Evolutionary conservation across 1,140 invertebrate species (phyloP).

Genomic region (Eueides isabella): DNA sequence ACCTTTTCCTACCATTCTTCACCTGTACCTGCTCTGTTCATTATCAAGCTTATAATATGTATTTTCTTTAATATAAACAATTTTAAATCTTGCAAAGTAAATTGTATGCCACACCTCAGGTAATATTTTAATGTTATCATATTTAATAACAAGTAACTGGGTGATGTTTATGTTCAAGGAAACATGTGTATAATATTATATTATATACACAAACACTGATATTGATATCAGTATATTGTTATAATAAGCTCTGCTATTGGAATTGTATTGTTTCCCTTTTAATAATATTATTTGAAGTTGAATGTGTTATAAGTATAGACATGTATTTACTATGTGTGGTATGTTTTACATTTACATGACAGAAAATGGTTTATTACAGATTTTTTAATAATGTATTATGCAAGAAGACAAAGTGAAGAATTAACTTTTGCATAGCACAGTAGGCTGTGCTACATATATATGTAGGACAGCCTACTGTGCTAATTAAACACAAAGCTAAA

Average conservation of each 20-base stretch:
- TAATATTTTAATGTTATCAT: constrained; percentile 41
- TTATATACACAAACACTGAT: constrained; percentile 43
- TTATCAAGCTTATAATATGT: too few species aligned
- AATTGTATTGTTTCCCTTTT: constrained; percentile 44
- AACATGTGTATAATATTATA: constrained; percentile 49
- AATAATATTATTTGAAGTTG: constrained; percentile 25
- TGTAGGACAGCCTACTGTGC: too few species aligned
- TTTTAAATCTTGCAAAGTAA: background rate
- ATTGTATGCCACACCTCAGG: background rate
- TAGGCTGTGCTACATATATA: too few species aligned
- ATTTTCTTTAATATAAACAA: background rate
- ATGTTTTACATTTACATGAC: background rate
- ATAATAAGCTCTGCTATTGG: constrained; percentile 49
- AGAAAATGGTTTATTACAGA: background rate
- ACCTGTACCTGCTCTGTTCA: too few species aligned
- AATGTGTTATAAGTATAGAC: background rate
- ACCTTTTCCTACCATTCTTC: too few species aligned
- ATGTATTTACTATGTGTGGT: background rate
- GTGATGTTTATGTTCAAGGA: constrained; percentile 49
- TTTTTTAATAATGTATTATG: background rate
- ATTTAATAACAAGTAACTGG: constrained; percentile 35
- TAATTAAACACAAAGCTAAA: too few species aligned
- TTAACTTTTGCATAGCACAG: too few species aligned
- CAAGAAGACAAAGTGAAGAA: background rate
- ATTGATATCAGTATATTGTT: constrained; percentile 40